Conservation (phyloP, 2,797 vertebrate species). For the Micropoecilia bifurca region DNA sequence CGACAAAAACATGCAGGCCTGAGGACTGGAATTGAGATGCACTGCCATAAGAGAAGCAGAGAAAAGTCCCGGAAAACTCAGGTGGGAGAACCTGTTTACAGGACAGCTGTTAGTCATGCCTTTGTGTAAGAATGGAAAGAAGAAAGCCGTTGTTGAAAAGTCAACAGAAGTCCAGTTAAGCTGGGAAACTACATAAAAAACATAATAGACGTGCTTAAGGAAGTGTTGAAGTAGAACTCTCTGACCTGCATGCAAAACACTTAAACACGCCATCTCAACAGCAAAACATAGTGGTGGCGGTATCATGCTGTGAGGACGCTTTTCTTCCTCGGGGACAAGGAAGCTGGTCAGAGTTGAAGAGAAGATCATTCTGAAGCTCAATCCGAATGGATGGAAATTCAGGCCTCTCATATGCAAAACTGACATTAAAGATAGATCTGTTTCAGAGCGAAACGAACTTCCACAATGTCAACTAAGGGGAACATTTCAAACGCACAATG, state of each 20-base stretch:
- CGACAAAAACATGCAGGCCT: too few relatives aligned
- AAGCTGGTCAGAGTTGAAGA: too few relatives aligned
- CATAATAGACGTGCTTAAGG: neutral
- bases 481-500: neutral
- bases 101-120: neutral
- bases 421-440: too few relatives aligned
- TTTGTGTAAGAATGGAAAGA: neutral
- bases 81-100: neutral
- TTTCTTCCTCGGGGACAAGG: too few relatives aligned
- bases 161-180: neutral
- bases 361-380: too few relatives aligned
- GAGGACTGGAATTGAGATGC: too few relatives aligned
- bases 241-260: neutral
- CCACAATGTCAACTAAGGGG: neutral
- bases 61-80: neutral
- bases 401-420: neutral
- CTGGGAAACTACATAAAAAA: neutral
- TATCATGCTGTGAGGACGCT: too few relatives aligned
- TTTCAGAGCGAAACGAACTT: neutral
- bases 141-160: neutral
- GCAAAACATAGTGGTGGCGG: neutral
- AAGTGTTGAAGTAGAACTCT: neutral
- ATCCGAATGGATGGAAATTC: neutral
- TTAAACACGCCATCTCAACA: neutral
- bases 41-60: neutral